Evolutionary conservation across 1,140 invertebrate species (phyloP).

Genomic region (Varroa destructor): DNA sequence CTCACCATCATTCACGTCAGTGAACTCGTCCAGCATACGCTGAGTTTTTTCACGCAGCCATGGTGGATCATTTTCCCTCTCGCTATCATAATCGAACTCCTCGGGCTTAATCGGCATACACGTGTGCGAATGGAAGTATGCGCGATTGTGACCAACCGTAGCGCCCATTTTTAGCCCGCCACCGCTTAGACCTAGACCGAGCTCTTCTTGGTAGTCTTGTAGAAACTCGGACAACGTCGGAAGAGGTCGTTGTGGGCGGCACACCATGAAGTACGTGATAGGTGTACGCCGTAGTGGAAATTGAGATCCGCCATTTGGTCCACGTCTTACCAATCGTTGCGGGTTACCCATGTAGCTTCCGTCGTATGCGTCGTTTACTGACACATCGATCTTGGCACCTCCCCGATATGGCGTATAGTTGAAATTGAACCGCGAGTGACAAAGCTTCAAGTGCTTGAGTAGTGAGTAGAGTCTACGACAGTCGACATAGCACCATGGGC

Average conservation of each 20-base stretch:
- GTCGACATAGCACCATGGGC: constrained; percentile 86
- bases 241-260: constrained; percentile 56
- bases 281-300: constrained; percentile 55
- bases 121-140: constrained; percentile 86
- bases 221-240: constrained; percentile 67
- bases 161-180: constrained; percentile 11
- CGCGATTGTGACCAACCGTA: constrained; percentile 43
- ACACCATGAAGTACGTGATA: constrained; percentile 77
- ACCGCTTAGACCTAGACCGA: constrained; percentile 42
- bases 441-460: constrained; percentile 80
- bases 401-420: constrained; percentile 70
- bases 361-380: constrained; percentile 86
- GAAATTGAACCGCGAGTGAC: constrained; percentile 83
- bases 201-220: constrained; percentile 55
- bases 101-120: constrained; percentile 83
- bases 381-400: constrained; percentile 79
- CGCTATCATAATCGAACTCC: constrained; percentile 82
- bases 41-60: constrained; percentile 82
- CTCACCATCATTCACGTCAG: constrained; percentile 94
- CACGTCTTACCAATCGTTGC: constrained; percentile 68
- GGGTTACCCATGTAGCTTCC: constrained; percentile 89
- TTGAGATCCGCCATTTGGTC: constrained; percentile 45
- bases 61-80: constrained; percentile 81
- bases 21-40: constrained; percentile 96
- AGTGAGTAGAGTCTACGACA: constrained; percentile 72